These are phyloP conservation scores for Orchestia grillus DNA, from an alignment of 1,140 invertebrate species.

Conservation along the genomic window DNA sequence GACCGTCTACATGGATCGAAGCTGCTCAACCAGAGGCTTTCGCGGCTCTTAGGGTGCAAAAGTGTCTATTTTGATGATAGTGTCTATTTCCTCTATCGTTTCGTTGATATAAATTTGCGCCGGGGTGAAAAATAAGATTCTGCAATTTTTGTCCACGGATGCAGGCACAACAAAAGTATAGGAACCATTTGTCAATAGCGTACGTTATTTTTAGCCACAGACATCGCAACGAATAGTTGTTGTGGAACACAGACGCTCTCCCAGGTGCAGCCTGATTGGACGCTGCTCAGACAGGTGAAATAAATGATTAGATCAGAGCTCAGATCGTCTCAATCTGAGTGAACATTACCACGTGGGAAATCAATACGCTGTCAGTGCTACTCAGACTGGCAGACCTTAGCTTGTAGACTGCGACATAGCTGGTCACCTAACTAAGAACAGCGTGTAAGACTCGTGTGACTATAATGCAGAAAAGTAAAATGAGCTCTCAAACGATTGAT, in stretches of 20 bases:
- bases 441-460: neutral
- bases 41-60: no score
- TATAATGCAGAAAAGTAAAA: neutral
- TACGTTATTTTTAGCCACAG: neutral
- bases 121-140: no score
- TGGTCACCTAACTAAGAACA: neutral
- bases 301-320: neutral
- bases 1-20: no score
- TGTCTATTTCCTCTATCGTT: no score
- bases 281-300: neutral
- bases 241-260: neutral
- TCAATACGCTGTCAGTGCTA: neutral
- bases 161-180: no score
- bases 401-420: neutral
- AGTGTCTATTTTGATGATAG: no score
- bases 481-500: neutral
- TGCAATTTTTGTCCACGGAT: no score
- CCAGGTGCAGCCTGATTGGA: neutral
- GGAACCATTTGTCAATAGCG: no score
- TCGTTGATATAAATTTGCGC: no score
- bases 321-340: neutral
- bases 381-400: neutral
- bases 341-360: neutral
- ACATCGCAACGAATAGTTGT: neutral
- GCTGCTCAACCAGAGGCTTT: no score